A percentile compares a stretch with the other conserved stretches of the same genome.
Evolutionary conservation across 1,140 invertebrate species (phyloP).

Genomic region (Lineus longissimus): DNA sequence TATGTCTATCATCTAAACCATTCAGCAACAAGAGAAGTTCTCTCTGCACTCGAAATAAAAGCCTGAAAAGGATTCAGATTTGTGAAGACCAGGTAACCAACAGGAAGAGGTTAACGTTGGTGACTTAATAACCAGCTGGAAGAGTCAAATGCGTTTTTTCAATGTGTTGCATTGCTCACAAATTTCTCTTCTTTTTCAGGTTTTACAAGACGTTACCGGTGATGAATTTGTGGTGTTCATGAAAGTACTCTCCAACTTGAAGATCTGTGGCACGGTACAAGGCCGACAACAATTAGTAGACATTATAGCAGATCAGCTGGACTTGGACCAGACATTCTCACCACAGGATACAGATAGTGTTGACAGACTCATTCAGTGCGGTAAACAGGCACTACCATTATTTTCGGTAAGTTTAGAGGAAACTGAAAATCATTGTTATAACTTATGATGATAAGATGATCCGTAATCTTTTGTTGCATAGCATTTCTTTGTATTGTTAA

Average conservation of each 20-base stretch:
- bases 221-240: slow-evolving; percentile 90
- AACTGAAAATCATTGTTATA: too few relatives aligned
- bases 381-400: slow-evolving; percentile 76
- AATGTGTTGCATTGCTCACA: too few relatives aligned
- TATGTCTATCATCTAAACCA: too few relatives aligned
- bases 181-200: slow-evolving; percentile 52
- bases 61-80: too few relatives aligned
- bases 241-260: slow-evolving; percentile 75
- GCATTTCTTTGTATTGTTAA: too few relatives aligned
- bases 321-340: slow-evolving; percentile 61
- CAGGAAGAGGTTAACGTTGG: too few relatives aligned
- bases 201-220: slow-evolving; percentile 70
- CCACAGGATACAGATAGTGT: slow-evolving; percentile 70
- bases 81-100: too few relatives aligned
- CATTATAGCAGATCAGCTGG: slow-evolving; percentile 77
- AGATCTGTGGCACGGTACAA: slow-evolving; percentile 71
- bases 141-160: too few relatives aligned
- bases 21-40: too few relatives aligned
- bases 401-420: slow-evolving; percentile 75
- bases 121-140: too few relatives aligned
- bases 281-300: slow-evolving; percentile 84
- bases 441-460: neutral
- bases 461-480: too few relatives aligned
- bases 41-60: too few relatives aligned
- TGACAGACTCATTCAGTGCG: slow-evolving; percentile 78